Evolutionary conservation across 2,888 invertebrate genomes (phyloP), one percentile per base, ranked within the genome.

Genomic region (Lamellibrachia satsuma): DNA sequence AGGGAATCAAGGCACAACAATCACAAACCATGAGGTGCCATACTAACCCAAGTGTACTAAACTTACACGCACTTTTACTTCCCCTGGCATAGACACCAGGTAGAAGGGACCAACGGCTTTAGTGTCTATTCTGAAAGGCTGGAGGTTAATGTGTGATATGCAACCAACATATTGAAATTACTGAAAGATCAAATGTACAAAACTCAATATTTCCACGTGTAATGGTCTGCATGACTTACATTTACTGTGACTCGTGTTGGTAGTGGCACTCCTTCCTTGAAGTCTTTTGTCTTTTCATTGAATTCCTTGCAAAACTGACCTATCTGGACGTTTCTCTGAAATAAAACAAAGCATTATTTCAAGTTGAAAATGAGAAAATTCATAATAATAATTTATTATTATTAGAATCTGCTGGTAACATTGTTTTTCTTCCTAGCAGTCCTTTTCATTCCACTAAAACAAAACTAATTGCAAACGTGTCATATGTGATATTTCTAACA

Each of bases 241-340:
- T 98, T 98, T 0, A 98, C 97, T 94, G 97, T 97, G 3, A 98
- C 97, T 95, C 98, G 97, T 75, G 98, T 98, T 0, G 99, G 99
- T 92, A 99, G 95, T 0, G 99, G 99, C 94, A 98, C 97, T 1
- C 99, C 99, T 96, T 98, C 98, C 93, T 96, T 96, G 22, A 96
- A 95, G 95, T 98, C 97, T 93, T 98, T 98, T 0, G 99, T 99
- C 95, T 97, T 98, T 95, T 98, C 98, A 97, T 99, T 99, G 95
- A 99, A 99, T 95, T 99, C 99, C 97, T 99, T 99, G 96, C 99
- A 99, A 96, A 99, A 99, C 51, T 98, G 98, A 57, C 98, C 98
- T 95, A 99, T 99, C 96, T 99, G 99, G 93, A 99, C 98, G 92
- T 98, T 98, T 95, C 99, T 97, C 98, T 99, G 96, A 94, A 97